phyloP scores from a whole-genome alignment of 2,888 invertebrate species.

The Palloptera scutellata region DNA sequence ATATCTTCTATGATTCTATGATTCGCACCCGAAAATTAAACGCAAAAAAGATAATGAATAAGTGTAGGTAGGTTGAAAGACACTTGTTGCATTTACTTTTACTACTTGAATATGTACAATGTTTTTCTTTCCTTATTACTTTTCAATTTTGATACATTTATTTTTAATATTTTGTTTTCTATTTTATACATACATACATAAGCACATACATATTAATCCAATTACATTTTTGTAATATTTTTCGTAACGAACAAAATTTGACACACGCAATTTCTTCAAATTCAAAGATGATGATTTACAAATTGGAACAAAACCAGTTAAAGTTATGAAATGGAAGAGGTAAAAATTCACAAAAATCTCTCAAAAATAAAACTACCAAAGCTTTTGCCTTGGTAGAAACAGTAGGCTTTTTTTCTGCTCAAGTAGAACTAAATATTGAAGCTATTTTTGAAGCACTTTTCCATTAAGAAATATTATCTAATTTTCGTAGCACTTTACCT shows the following conservation, averaged over 20 bases:
- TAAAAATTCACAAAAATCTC: slow-evolving; percentile 39
- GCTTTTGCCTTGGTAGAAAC: not conserved
- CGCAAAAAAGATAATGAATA: not conserved
- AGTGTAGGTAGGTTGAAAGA: slow-evolving; percentile 32
- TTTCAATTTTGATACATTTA: not conserved
- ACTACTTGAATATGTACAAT: not conserved
- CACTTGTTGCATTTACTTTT: not conserved
- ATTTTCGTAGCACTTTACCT: not conserved
- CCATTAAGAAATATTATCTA: not conserved
- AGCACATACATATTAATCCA: not conserved
- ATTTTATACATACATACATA: slow-evolving; percentile 11
- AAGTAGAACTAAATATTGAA: not conserved
- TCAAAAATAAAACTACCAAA: slow-evolving; percentile 4
- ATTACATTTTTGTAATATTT: slow-evolving; percentile 15
- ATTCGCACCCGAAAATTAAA: slow-evolving; percentile 5
- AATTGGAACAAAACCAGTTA: slow-evolving; percentile 57
- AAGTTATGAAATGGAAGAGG: slow-evolving; percentile 60
- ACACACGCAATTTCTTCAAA: slow-evolving; percentile 10
- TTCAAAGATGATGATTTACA: slow-evolving; percentile 56
- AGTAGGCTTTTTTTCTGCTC: not conserved
- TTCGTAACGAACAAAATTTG: slow-evolving; percentile 1
- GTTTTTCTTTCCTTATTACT: not conserved
- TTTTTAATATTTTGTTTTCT: slow-evolving; percentile 20
- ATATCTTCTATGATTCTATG: slow-evolving; percentile 43
- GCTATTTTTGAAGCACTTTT: not conserved